A percentile compares a stretch with the other conserved stretches of the same genome.
These are phyloP conservation scores for Cinara cedri DNA, from an alignment of 2,888 invertebrate genomes.

Conservation along the genomic window DNA sequence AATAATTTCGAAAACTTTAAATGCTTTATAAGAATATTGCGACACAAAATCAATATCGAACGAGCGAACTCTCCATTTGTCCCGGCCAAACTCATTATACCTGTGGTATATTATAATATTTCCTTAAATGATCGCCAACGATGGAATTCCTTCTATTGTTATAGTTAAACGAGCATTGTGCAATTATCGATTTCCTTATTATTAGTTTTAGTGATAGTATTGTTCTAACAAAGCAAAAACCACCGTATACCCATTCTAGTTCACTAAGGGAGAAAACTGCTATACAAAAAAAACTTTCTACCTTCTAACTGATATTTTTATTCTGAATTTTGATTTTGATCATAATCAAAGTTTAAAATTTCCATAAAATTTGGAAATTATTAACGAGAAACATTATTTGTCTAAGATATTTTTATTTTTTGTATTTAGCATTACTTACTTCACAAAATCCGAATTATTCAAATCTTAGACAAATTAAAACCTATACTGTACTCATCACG, in stretches of 20 bases:
- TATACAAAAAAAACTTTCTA: slow-evolving; percentile 2
- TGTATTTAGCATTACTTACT: too few relatives aligned
- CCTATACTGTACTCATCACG: too few relatives aligned
- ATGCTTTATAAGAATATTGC: not conserved
- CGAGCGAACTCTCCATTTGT: not conserved
- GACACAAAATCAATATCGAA: slow-evolving; percentile 28
- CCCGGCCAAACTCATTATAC: slow-evolving; percentile 1
- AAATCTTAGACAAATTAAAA: too few relatives aligned
- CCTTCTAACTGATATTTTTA: not conserved
- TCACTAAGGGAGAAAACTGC: not conserved
- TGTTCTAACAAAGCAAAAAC: not conserved
- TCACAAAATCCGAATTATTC: too few relatives aligned
- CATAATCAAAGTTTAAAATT: too few relatives aligned
- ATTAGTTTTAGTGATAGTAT: not conserved
- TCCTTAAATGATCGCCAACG: not conserved
- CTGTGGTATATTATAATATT: slow-evolving; percentile 3
- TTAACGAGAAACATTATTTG: too few relatives aligned
- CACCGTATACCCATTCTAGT: not conserved
- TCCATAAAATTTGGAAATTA: too few relatives aligned
- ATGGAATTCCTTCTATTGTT: not conserved
- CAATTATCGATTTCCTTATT: not conserved
- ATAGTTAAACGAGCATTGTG: not conserved
- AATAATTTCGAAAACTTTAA: slow-evolving; percentile 1
- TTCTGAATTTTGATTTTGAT: not conserved
- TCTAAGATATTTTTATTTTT: too few relatives aligned